Percentiles rank a stretch among this genome's conserved stretches.
Conservation (phyloP, 2,113 vertebrate genomes). For the Lagenorhynchus albirostris region DNA sequence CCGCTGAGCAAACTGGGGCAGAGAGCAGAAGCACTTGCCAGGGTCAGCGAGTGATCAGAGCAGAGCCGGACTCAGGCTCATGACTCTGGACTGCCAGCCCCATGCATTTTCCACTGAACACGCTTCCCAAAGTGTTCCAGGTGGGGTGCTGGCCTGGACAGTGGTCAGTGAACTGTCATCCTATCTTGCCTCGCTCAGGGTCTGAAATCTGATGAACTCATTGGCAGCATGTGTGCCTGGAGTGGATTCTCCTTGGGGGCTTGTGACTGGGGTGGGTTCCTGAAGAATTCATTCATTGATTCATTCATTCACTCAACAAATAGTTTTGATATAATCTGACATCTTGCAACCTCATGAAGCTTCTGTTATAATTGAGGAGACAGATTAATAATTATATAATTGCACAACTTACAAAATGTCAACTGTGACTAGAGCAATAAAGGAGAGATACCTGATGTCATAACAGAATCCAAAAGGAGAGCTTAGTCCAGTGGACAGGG, state of each 20-base stretch:
- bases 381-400: background rate
- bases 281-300: background rate
- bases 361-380: background rate
- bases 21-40: too few relatives aligned
- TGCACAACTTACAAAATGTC: background rate
- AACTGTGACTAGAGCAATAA: background rate
- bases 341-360: background rate
- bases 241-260: background rate
- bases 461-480: background rate
- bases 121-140: too few relatives aligned
- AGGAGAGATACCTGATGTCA: background rate
- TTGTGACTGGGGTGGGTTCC: background rate
- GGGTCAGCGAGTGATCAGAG: fast-evolving
- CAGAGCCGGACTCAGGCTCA: background rate
- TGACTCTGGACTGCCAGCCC: too few relatives aligned
- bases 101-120: fast-evolving
- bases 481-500: fast-evolving
- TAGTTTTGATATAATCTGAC: background rate
- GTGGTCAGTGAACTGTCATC: background rate
- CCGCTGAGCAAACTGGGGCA: background rate
- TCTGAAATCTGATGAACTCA: background rate
- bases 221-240: background rate
- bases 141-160: fast-evolving
- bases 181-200: fast-evolving
- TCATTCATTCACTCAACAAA: background rate